Evolutionary conservation across 2,888 invertebrate species (phyloP).

Genomic region (Eremobia ochroleuca): DNA sequence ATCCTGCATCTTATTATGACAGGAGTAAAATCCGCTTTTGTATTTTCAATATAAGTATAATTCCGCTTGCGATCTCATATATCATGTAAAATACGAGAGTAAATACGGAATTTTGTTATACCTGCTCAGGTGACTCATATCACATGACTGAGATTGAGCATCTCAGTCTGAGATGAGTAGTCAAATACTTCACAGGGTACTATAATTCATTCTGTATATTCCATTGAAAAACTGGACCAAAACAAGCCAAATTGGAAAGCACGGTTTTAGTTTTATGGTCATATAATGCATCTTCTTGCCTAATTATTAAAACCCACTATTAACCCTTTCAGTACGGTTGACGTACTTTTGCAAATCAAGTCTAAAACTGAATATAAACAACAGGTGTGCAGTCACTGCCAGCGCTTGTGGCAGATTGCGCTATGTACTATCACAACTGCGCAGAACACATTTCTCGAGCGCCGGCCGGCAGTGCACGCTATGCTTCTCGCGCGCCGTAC

Average conservation of each 20-base stretch:
- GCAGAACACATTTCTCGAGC: too few relatives aligned
- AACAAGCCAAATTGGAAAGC: background rate
- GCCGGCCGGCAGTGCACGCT: too few relatives aligned
- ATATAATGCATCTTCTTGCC: background rate
- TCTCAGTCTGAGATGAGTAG: background rate
- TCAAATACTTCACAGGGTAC: slow-evolving; percentile 16
- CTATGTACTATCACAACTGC: too few relatives aligned
- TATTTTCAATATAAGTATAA: slow-evolving; percentile 9
- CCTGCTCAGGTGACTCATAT: slow-evolving; percentile 45
- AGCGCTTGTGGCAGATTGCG: too few relatives aligned
- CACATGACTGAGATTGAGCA: background rate
- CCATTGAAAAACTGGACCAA: background rate
- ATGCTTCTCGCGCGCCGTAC: too few relatives aligned
- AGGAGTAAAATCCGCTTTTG: background rate
- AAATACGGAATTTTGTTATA: slow-evolving; percentile 80
- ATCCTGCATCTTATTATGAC: background rate
- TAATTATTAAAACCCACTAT: background rate
- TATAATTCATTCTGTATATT: background rate
- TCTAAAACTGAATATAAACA: too few relatives aligned
- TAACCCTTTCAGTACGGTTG: too few relatives aligned
- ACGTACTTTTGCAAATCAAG: too few relatives aligned
- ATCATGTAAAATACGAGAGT: slow-evolving; percentile 73
- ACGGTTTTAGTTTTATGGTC: background rate
- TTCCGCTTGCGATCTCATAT: slow-evolving; percentile 73
- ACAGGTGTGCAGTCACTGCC: too few relatives aligned